A percentile compares a stretch with the other conserved stretches of the same genome.
Evolutionary conservation across 2,113 vertebrate genomes (phyloP).

Genomic region (Oreochromis aureus): DNA sequence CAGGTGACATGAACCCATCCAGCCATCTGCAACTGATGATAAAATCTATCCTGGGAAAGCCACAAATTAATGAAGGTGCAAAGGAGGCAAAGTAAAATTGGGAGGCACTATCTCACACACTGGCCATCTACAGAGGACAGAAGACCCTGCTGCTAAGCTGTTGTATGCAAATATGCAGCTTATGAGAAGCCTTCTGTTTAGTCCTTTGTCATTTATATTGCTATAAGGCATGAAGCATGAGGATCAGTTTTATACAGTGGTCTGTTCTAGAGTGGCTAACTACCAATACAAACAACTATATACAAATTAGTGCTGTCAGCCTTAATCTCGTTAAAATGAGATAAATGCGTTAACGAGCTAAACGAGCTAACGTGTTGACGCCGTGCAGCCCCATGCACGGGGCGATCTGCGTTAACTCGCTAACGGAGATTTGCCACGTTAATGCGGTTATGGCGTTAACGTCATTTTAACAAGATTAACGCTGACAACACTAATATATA

Average conservation of each 20-base stretch:
- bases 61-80: not conserved
- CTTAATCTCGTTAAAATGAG: too few species aligned
- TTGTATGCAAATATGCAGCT: not conserved
- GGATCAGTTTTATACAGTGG: not conserved
- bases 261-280: too few species aligned
- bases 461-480: too few species aligned
- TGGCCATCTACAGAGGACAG: not conserved
- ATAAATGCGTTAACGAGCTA: too few species aligned
- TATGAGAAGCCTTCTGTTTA: not conserved
- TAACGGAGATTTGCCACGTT: too few species aligned
- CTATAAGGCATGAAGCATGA: too few species aligned
- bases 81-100: not conserved
- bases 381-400: too few species aligned
- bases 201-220: not conserved
- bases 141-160: not conserved
- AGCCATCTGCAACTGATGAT: not conserved
- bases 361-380: too few species aligned
- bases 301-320: too few species aligned
- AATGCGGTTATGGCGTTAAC: too few species aligned
- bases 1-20: not conserved
- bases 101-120: not conserved
- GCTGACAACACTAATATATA: accelerated
- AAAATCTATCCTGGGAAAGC: not conserved
- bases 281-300: too few species aligned
- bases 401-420: too few species aligned